Conservation (phyloP, 2,888 invertebrate genomes). For the Lomographa bimaculata region DNA sequence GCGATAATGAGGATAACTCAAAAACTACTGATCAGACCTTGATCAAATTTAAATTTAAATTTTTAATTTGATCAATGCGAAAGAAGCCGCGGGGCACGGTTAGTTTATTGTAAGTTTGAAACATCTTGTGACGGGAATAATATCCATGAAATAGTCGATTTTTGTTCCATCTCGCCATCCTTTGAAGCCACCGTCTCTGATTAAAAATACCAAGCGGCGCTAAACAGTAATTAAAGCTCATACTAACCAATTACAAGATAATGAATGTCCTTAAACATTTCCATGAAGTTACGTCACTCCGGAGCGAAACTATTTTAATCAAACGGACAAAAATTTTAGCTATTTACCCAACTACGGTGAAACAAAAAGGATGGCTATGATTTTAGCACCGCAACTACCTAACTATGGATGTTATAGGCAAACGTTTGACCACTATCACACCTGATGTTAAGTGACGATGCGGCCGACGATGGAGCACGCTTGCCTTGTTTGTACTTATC, state of each 20-base stretch:
- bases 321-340: background rate
- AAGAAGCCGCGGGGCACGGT: too few relatives aligned
- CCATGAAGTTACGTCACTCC: conserved; percentile 10
- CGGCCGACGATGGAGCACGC: too few relatives aligned
- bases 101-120: too few relatives aligned
- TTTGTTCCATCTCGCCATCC: background rate
- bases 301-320: conserved; percentile 14
- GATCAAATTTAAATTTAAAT: too few relatives aligned
- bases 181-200: conserved; percentile 11
- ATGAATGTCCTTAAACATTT: conserved; percentile 18
- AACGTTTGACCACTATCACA: too few relatives aligned
- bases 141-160: too few relatives aligned
- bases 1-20: too few relatives aligned
- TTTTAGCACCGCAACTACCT: background rate
- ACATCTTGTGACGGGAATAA: too few relatives aligned
- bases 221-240: conserved; percentile 17
- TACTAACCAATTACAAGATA: conserved; percentile 21
- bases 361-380: background rate
- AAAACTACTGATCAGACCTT: too few relatives aligned
- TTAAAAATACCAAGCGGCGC: conserved; percentile 15
- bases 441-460: too few relatives aligned
- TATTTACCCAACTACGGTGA: conserved; percentile 1
- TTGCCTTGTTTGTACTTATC: too few relatives aligned
- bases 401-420: background rate
- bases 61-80: too few relatives aligned